phyloP scores from a whole-genome alignment of 2,888 invertebrate genomes.

The Oscheius onirici region DNA sequence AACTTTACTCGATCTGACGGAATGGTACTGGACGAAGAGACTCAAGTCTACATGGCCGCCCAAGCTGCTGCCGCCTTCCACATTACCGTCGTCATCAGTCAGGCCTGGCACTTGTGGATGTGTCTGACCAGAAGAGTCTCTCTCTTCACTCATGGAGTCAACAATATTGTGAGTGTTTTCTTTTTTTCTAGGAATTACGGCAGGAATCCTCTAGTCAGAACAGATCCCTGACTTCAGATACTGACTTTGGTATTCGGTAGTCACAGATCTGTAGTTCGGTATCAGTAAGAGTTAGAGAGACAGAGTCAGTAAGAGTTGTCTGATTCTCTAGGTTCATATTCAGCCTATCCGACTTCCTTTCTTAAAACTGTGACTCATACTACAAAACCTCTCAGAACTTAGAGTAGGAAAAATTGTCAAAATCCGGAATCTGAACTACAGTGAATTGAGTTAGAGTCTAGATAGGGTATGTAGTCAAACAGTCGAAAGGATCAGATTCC shows the following conservation, averaged over 20 bases:
- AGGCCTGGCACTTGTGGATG: conserved; percentile 58
- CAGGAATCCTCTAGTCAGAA: no score
- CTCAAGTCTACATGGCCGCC: conserved; percentile 46
- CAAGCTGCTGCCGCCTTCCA: conserved; percentile 49
- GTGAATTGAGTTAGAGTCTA: no score
- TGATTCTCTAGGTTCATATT: no score
- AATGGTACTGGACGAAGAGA: conserved; percentile 32
- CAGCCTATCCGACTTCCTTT: no score
- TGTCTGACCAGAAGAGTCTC: conserved; percentile 63
- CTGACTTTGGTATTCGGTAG: no score
- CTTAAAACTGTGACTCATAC: no score
- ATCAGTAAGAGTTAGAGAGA: neutral
- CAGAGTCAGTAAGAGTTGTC: neutral
- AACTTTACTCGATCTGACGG: conserved; percentile 39
- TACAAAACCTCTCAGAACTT: no score
- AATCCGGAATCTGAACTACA: no score
- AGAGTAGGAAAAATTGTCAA: no score
- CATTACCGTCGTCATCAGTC: conserved; percentile 41
- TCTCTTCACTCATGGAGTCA: conserved; percentile 59
- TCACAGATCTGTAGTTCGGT: neutral
- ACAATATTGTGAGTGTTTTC: conserved; percentile 45
- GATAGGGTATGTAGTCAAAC: no score
- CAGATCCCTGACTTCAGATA: no score
- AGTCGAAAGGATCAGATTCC: no score
- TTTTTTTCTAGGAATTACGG: neutral